A percentile compares a stretch with the other conserved stretches of the same genome.
phyloP scores from a whole-genome alignment of 2,888 invertebrate genomes.

The Tenthredo notha region DNA sequence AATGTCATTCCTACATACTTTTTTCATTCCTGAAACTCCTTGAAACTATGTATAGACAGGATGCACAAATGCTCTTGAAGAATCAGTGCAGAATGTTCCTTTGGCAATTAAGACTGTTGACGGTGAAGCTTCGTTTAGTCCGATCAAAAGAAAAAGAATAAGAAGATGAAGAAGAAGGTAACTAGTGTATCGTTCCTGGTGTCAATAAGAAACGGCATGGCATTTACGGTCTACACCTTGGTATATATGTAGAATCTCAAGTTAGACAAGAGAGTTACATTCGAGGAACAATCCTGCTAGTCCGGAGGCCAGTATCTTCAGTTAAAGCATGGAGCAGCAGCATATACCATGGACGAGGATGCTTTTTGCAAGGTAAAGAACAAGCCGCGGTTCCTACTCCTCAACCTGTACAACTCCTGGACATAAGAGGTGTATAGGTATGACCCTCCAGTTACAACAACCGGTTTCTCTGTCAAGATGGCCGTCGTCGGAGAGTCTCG shows the following conservation, averaged over 20 bases:
- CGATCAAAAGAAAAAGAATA: conserved; percentile 56
- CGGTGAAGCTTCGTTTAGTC: conserved; percentile 43
- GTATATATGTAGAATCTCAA: background rate
- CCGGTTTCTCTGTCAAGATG: conserved; percentile 53
- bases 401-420: background rate
- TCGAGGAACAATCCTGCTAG: background rate
- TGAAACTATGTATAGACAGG: background rate
- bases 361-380: conserved; percentile 21
- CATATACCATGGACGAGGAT: background rate
- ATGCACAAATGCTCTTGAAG: background rate
- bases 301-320: background rate
- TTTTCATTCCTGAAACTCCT: too few relatives aligned
- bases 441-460: conserved; percentile 4
- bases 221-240: conserved; percentile 1
- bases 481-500: conserved; percentile 2
- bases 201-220: conserved; percentile 3
- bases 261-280: conserved; percentile 11
- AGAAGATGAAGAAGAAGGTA: conserved; percentile 55
- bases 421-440: conserved; percentile 1
- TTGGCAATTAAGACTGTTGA: conserved; percentile 43
- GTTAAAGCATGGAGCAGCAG: background rate
- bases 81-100: conserved; percentile 28
- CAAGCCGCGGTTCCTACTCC: background rate
- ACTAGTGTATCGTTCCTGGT: background rate
- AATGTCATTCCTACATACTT: too few relatives aligned